phyloP scores from a whole-genome alignment of 2,113 vertebrate genomes.

The Solea senegalensis region DNA sequence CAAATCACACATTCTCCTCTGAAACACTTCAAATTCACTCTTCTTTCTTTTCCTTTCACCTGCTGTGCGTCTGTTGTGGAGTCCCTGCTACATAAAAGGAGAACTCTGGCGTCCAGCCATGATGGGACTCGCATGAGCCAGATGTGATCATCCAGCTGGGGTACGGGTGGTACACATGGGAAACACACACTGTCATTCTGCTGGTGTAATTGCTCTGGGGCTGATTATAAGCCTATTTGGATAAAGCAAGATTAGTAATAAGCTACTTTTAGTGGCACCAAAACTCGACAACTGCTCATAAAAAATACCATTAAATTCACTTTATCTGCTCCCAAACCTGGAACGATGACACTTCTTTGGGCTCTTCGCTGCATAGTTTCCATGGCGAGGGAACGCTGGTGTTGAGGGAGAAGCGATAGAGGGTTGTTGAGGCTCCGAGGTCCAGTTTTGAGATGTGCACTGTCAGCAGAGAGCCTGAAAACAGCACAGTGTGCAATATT shows the following conservation, averaged over 20 bases:
- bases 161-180: constrained; percentile 90
- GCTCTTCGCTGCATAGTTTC: constrained; percentile 83
- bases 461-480: constrained; percentile 85
- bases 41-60: constrained; percentile 74
- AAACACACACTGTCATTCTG: constrained; percentile 96
- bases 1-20: constrained; percentile 17
- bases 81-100: constrained; percentile 90
- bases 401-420: constrained; percentile 93
- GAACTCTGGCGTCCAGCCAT: constrained; percentile 93
- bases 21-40: constrained; percentile 1
- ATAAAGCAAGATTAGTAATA: constrained; percentile 54
- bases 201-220: constrained; percentile 94
- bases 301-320: neutral
- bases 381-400: constrained; percentile 87
- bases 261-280: constrained; percentile 5
- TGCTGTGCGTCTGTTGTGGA: constrained; percentile 86
- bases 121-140: constrained; percentile 86
- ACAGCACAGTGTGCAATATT: neutral
- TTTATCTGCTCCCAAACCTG: constrained; percentile 82
- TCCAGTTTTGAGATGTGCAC: constrained; percentile 91
- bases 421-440: constrained; percentile 78
- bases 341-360: constrained; percentile 91
- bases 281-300: constrained; percentile 5
- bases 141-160: constrained; percentile 95
- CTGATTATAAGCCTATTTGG: constrained; percentile 89